Evolutionary conservation across 2,888 invertebrate species (phyloP).

Genomic region (Biston stratarius): DNA sequence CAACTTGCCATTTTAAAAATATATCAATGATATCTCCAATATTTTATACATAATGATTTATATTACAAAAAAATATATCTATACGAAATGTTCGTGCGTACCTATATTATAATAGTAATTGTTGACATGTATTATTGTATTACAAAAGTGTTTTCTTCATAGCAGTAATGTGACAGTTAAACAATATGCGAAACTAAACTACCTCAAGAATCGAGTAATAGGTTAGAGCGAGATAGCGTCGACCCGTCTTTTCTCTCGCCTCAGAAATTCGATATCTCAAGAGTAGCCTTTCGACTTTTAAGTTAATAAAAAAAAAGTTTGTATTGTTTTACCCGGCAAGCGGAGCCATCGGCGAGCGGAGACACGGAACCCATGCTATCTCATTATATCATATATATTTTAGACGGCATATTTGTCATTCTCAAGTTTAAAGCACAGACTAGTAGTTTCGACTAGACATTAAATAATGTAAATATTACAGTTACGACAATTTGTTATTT

Average conservation of each 20-base stretch:
- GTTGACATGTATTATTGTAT: constrained; percentile 70
- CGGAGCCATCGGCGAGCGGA: constrained; percentile 28
- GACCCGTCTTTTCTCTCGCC: constrained; percentile 46
- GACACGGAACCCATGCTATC: constrained; percentile 36
- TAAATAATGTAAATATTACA: constrained; percentile 79
- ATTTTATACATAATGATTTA: constrained; percentile 35
- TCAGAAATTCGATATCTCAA: constrained; percentile 60
- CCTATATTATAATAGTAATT: constrained; percentile 63
- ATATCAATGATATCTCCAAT: constrained; percentile 29
- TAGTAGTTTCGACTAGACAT: constrained; percentile 74
- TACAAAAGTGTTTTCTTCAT: constrained; percentile 74
- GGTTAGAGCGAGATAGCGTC: constrained; percentile 65
- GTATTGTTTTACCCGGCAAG: constrained; percentile 35
- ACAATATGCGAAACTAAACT: constrained; percentile 79
- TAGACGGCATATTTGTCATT: constrained; percentile 73
- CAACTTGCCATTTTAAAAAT: constrained; percentile 43
- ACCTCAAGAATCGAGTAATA: constrained; percentile 83
- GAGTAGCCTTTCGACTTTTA: constrained; percentile 69
- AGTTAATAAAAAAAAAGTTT: constrained; percentile 54
- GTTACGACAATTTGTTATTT: constrained; percentile 82
- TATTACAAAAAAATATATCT: constrained; percentile 32
- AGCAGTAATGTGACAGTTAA: constrained; percentile 74
- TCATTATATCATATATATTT: constrained; percentile 57
- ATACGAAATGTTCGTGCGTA: constrained; percentile 57
- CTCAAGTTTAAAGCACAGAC: constrained; percentile 75